Evolutionary conservation across 1,140 invertebrate species (phyloP).

Genomic region (Elymnias hypermnestra): DNA sequence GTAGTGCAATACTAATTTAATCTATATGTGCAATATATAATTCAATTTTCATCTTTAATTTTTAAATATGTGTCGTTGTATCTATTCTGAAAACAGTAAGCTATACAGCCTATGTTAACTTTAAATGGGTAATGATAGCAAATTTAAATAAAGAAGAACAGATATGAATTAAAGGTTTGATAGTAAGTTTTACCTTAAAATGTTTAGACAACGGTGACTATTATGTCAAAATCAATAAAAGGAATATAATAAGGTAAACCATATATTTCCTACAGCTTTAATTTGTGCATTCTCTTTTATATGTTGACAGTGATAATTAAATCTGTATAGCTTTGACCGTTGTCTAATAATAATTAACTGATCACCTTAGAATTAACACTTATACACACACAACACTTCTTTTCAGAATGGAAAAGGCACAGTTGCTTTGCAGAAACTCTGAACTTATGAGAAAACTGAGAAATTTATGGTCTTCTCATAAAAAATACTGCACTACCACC

Average conservation of each 20-base stretch:
- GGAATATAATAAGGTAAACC: too few species aligned
- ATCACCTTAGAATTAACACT: constrained; percentile 4
- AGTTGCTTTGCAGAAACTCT: constrained; percentile 76
- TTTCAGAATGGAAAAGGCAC: constrained; percentile 76
- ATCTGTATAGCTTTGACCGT: too few species aligned
- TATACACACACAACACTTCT: constrained; percentile 35
- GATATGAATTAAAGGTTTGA: constrained; percentile 13
- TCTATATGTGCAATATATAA: not conserved
- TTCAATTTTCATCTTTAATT: constrained; percentile 1
- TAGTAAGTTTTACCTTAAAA: too few species aligned
- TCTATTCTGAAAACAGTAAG: too few species aligned
- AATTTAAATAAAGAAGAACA: constrained; percentile 31
- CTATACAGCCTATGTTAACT: constrained; percentile 5
- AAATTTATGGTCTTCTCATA: constrained; percentile 77
- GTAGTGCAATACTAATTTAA: not conserved
- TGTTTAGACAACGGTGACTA: not conserved
- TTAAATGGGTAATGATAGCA: constrained; percentile 50
- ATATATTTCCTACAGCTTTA: too few species aligned
- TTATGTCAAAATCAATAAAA: too few species aligned
- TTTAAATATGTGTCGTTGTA: not conserved
- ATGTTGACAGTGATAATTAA: too few species aligned
- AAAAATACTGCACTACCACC: constrained; percentile 71
- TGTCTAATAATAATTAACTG: too few species aligned
- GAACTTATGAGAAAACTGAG: constrained; percentile 78
- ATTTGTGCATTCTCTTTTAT: too few species aligned